Evolutionary conservation across 1,140 invertebrate genomes (phyloP).

Genomic region (Nephila pilipes): DNA sequence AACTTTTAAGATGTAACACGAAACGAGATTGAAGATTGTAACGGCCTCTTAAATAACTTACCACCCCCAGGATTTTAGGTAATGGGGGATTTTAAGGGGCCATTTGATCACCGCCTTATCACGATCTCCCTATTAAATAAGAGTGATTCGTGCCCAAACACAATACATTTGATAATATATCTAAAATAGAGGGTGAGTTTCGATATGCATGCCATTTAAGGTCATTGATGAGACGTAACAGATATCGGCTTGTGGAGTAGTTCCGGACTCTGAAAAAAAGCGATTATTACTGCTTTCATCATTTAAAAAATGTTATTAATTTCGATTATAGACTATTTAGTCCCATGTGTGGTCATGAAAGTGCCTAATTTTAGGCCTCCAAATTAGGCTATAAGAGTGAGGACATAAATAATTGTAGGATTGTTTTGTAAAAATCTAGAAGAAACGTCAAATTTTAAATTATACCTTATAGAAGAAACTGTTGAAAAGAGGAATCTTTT

Average conservation of each 20-base stretch:
- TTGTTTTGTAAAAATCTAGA: not conserved
- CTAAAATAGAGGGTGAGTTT: conserved; percentile 1
- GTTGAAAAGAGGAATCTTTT: too few species aligned
- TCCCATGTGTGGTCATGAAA: not conserved
- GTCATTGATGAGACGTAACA: not conserved
- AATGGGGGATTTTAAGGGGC: not conserved
- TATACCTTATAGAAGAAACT: too few species aligned
- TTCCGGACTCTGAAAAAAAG: not conserved
- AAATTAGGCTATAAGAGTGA: not conserved
- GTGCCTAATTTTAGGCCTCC: too few species aligned
- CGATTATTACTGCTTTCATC: conserved; percentile 24
- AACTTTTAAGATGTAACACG: not conserved
- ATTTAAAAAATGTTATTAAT: conserved; percentile 50
- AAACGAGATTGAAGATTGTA: not conserved
- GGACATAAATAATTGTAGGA: not conserved
- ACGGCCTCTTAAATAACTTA: not conserved
- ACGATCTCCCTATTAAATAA: not conserved
- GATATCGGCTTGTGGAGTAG: not conserved
- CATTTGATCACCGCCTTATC: not conserved
- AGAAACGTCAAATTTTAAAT: too few species aligned
- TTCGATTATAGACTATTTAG: conserved; percentile 3
- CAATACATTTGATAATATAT: not conserved
- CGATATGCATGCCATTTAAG: not conserved
- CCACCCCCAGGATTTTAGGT: not conserved
- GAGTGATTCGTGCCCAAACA: not conserved